phyloP scores from a whole-genome alignment of 2,797 vertebrate species.

The Enteromius unitaeniatus region DNA sequence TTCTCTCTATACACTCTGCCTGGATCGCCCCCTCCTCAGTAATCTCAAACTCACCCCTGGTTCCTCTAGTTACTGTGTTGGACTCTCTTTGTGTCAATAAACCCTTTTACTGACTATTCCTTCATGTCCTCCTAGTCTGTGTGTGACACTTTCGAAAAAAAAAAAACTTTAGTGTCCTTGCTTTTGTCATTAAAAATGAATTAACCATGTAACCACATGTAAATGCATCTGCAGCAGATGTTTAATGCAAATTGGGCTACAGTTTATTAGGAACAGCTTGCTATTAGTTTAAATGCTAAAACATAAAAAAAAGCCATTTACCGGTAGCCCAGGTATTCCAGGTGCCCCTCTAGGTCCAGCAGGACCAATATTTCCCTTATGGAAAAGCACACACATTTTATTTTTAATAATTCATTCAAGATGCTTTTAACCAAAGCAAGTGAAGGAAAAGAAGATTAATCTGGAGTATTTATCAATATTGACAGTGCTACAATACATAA shows the following conservation, averaged over 20 bases:
- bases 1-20: no score
- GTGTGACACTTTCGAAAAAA: no score
- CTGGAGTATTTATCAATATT: not conserved
- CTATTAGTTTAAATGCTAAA: conserved; percentile 11
- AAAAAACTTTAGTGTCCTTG: no score
- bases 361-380: conserved; percentile 81
- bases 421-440: not conserved
- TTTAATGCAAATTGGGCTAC: not conserved
- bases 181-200: conserved; percentile 54
- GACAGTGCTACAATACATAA: not conserved
- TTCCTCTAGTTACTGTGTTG: no score
- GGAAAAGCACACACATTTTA: conserved; percentile 28
- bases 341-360: conserved; percentile 73
- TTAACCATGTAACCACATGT: conserved; percentile 43
- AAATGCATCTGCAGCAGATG: conserved; percentile 11
- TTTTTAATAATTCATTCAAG: conserved; percentile 1
- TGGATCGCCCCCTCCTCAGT: no score
- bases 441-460: not conserved
- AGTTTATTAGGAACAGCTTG: conserved; percentile 4
- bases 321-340: conserved; percentile 80
- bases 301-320: conserved; percentile 66
- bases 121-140: no score
- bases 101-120: no score
- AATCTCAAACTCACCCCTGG: no score
- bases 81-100: no score